Conservation (phyloP, 2,113 vertebrate species). For the Lophotis ruficrista region DNA sequence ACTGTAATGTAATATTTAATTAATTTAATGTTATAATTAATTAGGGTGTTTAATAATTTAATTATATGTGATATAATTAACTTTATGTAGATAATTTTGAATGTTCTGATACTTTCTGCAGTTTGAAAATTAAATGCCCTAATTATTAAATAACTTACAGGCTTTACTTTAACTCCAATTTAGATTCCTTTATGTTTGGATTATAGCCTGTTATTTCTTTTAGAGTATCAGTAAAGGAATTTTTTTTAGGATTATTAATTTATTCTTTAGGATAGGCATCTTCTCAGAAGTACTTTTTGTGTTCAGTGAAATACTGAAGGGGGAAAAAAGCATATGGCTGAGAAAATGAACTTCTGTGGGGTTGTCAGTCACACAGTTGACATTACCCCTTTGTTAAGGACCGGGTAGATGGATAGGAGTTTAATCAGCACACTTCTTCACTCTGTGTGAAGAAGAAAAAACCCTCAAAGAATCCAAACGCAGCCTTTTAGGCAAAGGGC, state of each 20-base stretch:
- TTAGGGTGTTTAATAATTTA: background rate
- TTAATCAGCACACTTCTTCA: background rate
- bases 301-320: background rate
- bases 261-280: background rate
- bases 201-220: background rate
- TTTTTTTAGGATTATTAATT: background rate
- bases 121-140: background rate
- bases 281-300: background rate
- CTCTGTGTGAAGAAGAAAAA: background rate
- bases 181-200: background rate
- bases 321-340: fast-evolving
- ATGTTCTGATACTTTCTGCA: background rate
- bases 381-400: background rate
- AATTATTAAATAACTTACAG: background rate
- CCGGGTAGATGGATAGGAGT: background rate
- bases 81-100: background rate
- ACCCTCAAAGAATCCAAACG: fast-evolving
- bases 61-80: background rate
- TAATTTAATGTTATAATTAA: background rate
- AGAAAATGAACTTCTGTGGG: background rate
- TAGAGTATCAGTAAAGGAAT: background rate
- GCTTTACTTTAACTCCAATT: background rate
- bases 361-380: background rate
- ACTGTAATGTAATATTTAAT: background rate
- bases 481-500: background rate